phyloP scores from a whole-genome alignment of 2,797 vertebrate species.

The Caiman crocodilus region DNA sequence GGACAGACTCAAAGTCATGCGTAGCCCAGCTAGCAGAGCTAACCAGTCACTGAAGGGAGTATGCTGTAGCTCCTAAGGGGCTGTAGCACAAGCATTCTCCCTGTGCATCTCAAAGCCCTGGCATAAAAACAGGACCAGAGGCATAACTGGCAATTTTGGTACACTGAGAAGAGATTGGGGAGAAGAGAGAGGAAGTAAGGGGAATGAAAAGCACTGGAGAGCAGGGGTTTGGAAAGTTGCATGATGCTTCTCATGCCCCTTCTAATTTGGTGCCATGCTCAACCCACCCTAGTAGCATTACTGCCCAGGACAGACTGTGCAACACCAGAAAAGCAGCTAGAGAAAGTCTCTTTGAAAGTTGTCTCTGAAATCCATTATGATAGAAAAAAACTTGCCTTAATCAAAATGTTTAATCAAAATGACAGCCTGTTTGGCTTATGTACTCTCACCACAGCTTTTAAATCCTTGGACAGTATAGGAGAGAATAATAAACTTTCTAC shows the following conservation, averaged over 20 bases:
- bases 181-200: no score
- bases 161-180: no score
- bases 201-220: no score
- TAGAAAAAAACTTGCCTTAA: not conserved
- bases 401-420: constrained; percentile 18
- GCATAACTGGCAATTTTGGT: no score
- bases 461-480: constrained; percentile 5
- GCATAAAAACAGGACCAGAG: no score
- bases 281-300: no score
- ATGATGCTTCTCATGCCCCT: no score
- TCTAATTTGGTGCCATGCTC: no score
- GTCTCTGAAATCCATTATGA: constrained; percentile 4
- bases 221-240: no score
- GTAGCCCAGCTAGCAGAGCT: fast-evolving
- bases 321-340: not conserved
- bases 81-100: not conserved
- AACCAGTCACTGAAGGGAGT: not conserved
- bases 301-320: not conserved
- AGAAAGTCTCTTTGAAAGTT: not conserved
- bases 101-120: not conserved
- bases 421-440: constrained; percentile 24
- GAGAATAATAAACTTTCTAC: not conserved
- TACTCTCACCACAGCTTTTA: constrained; percentile 16
- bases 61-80: fast-evolving
- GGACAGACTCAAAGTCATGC: not conserved